Base-by-base conservation (phyloP, 2,113 vertebrate species). In the Neomonachus schauinslandi region DNA sequence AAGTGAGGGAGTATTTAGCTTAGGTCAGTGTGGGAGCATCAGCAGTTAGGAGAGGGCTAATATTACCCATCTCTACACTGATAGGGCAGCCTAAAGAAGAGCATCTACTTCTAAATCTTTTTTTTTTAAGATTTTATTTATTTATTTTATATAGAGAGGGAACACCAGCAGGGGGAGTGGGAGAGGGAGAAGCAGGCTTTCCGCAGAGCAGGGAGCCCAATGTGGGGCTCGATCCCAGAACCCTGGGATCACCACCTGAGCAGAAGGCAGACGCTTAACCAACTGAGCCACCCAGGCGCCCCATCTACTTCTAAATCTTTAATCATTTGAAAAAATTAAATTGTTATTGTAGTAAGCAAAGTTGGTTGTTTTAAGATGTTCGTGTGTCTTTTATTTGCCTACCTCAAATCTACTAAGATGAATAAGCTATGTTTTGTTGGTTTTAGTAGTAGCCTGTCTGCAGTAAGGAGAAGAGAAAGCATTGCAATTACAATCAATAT, bases 301-400 rank as follows among this genome's bases (percentile, higher is more conserved):
- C 46, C 51, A 61, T 13, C 1, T 28, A n/a, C 36, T 24, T 81
- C 63, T 79, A 89, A 77, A 39, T 49, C 51, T 79, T 94, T 57
- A 71, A 24, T 82, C 26, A 79, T 57, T 71, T 94, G 22, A 80
- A 94, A 93, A 81, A 51, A 83, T 69, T 33, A 86, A 77, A 57
- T 82, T 72, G 77, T 89, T 69, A 55, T 76, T 28, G 1, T 31
- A 59, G 46, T n/a, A 95, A 91, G 77, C 53, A 10, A 71, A 74
- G 18, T 65, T 74, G 55, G 87, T 84, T 79, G 51, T 83, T 19
- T 84, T 91, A 80, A 83, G 49, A n/a, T 67, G 24, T 5, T 88
- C 28, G 4, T 11, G 9, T 71, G 24, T 63, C 33, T 94, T 93
- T 89, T 39, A 92, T 76, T 95, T 89, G 18, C 14, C 4, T 8